Evolutionary conservation across 2,888 invertebrate genomes (phyloP).

Genomic region (Drosophila paramelanica): DNA sequence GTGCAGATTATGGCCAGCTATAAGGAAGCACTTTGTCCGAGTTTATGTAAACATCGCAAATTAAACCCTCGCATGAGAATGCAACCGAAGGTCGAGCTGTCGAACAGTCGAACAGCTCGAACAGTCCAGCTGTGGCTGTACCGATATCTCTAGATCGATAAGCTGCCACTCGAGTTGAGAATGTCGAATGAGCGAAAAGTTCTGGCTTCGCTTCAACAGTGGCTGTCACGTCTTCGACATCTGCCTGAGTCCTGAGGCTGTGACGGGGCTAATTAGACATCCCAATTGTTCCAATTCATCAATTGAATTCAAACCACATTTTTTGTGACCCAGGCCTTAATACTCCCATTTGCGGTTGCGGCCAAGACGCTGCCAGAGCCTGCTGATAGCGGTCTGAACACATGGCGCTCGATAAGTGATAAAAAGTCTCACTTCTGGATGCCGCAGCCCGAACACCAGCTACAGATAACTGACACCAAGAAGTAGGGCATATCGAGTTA

Average conservation of each 20-base stretch:
- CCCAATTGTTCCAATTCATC: not conserved
- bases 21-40: conserved; percentile 66
- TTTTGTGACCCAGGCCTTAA: conserved; percentile 16
- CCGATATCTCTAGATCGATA: conserved; percentile 29
- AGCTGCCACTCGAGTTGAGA: conserved; percentile 6
- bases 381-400: conserved; percentile 43
- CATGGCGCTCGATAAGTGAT: conserved; percentile 40
- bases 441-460: not conserved
- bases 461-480: conserved; percentile 5
- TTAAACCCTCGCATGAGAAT: conserved; percentile 24
- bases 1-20: conserved; percentile 63
- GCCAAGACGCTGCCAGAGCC: conserved; percentile 5
- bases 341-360: conserved; percentile 45
- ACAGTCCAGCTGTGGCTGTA: not conserved
- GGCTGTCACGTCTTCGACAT: conserved; percentile 30
- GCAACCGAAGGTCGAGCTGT: conserved; percentile 12
- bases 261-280: conserved; percentile 37
- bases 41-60: conserved; percentile 71
- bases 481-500: not conserved
- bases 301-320: conserved; percentile 32
- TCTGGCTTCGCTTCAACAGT: not conserved
- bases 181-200: not conserved
- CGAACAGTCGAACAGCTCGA: conserved; percentile 7
- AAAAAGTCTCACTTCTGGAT: conserved; percentile 10
- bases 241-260: conserved; percentile 40